Percentiles rank a stretch among this genome's conserved stretches.
Evolutionary conservation across 2,113 vertebrate species (phyloP).

Genomic region (Turdus rufiventris): DNA sequence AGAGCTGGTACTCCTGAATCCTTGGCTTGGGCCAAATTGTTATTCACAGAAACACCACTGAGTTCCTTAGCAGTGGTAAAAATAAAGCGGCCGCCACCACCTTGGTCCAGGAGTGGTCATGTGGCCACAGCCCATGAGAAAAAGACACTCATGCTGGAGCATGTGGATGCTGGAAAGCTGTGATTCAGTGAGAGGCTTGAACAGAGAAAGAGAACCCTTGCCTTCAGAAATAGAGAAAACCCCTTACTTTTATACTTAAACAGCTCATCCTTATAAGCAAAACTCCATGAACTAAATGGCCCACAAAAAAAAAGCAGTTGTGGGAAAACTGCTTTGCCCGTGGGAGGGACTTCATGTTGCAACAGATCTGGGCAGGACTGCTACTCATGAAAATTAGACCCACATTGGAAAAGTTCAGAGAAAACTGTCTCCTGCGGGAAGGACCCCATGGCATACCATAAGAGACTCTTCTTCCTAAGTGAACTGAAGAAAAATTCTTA

Average conservation of each 20-base stretch:
- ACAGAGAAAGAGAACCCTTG: not conserved
- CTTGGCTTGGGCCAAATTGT: not conserved
- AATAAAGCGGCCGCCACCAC: not conserved
- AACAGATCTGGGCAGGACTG: not conserved
- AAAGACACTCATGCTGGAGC: not conserved
- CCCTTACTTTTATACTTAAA: not conserved
- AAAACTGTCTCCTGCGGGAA: not conserved
- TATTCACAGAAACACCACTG: not conserved
- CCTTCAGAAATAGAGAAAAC: not conserved
- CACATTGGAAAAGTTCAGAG: not conserved
- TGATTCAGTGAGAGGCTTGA: not conserved
- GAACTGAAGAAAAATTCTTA: not conserved
- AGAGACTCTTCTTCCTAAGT: not conserved
- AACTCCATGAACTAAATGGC: not conserved
- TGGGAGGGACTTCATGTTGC: not conserved
- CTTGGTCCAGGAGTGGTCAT: fast-evolving
- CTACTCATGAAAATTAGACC: not conserved
- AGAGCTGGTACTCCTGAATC: not conserved
- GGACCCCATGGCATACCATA: not conserved
- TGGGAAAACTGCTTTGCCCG: not conserved
- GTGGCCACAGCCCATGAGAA: not conserved
- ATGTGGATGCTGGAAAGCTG: not conserved
- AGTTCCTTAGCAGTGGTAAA: not conserved
- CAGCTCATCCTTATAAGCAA: not conserved
- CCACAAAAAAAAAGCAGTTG: not conserved